Base-by-base conservation (phyloP, 2,888 invertebrate species). In the Cataglyphis livida region DNA sequence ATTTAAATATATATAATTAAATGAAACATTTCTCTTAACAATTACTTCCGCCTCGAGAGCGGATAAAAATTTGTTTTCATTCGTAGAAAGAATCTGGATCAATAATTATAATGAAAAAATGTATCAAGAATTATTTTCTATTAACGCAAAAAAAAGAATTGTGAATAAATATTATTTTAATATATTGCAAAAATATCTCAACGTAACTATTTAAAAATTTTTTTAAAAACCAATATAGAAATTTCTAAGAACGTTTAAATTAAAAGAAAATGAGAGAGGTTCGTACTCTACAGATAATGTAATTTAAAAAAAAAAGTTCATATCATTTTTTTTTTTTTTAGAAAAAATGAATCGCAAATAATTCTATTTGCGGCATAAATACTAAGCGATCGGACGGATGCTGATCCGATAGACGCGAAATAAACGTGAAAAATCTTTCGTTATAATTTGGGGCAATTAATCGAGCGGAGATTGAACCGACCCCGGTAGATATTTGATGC, bases 401-500 rank as follows among this genome's bases (percentile, higher is more conserved):
- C 21, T 70, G 21, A 32, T 44, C 32, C 41, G 15, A 12, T 68
- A 35, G 38, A 25, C 41, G 66, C 25, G 41, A 32, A 48, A 25
- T n/a, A 51, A 51, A 12, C 68, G 48, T 51, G 70, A 41, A 71
- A 79, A 79, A 79, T 25, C 35, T 48, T 44, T 35, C 59, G 48
- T 35, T 44, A 44, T 41, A 75, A 75, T 79, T 68, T 25, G 32
- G 44, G 59, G 44, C 44, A 79, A 79, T 79, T 79, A 79, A 79
- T 79, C 68, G 71, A 3, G 21, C 64, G 38, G 71, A 61, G 70
- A 32, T 78, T 70, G 70, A 70, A 35, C 71, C 18, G 70, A 15
- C 44, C 78, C 44, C 78, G n/a, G 35, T 44, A 71, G 78, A 71
- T 79, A 79, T 79, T 79, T 79, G 59, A 74, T 81, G 54, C 65